Evolutionary conservation across 2,888 invertebrate genomes (phyloP), one percentile per base, ranked within the genome.

Genomic region (Leistus spinibarbis): DNA sequence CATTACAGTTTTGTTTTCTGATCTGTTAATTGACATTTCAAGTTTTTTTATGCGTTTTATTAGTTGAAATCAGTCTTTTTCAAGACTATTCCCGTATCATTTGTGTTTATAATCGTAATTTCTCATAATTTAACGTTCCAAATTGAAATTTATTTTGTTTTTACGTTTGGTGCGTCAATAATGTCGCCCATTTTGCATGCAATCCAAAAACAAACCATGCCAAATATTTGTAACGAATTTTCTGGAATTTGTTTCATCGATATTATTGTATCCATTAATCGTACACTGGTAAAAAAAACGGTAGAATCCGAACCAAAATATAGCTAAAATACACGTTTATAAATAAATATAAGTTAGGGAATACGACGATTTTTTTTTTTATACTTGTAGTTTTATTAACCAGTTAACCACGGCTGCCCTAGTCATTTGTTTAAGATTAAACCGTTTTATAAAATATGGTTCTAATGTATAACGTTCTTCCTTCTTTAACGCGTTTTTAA

Each of bases 201-300:
- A 17, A 72, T 72, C 72, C 72, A 72, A 22, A 65, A 72, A 9
- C 56, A n/a, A 24, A 57, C 57, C 13, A 72, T 54, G 27, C 24
- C 66, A 56, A 27, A 27, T 13, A 72, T n/a, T 27, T 72, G 72
- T 54, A 54, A 57, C 24, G 20, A 16, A 10, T 22, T 17, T n/a
- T 24, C 20, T 10, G 56, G 20, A 5, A 72, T 40, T 56, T 56
- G 56, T 54, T 54, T n/a, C 19, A 66, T 0, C 4, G 72, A 56
- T 7, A 72, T 54, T 9, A 72, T 40, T 66, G 56, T 72, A 54
- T 72, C 72, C 13, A 72, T 56, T 13, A 72, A 40, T 24, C 72
- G 53, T 10, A 72, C 40, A 54, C 24, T 40, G 27, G 65, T 66
- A 20, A 56, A 72, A 16, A 72, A 57, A n/a, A 72, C 65, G 1